Evolutionary conservation across 2,113 vertebrate species (phyloP), one percentile per base, ranked within the genome.

Genomic region (Sardina pilchardus): DNA sequence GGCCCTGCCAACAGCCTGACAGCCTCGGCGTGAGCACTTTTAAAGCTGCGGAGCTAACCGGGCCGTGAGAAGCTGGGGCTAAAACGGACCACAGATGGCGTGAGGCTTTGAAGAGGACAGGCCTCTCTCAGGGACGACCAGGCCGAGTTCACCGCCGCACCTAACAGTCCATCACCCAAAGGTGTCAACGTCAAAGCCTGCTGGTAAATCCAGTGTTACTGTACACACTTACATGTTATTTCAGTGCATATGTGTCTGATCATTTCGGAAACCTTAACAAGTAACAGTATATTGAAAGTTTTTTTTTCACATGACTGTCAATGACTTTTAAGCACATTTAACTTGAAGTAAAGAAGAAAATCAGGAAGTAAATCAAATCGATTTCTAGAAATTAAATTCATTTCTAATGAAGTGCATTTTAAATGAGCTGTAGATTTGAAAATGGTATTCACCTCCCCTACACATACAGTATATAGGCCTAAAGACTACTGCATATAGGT

Each of bases 1-100:
- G 83, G 85, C 88, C 81, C 81, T 85, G 10, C 30, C 34, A 12
- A 78, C 71, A 78, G 71, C 14, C 71, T 78, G 71, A 78, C 71
- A 78, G 71, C 71, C 71, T 16, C 34, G 9, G 71, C n/a, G n/a
- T 36, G 34, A 78, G 30, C 26, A 10, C 34, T 78, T 78, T 78
- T 78, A 78, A 78, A 78, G 71, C 26, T 78, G 71, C 30, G 71
- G 26, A 34, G 71, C 71, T 14, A 34, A 30, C 14, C 26, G 16
- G 63, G 63, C 63, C 63, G 26, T 67, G 63, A 67, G 63, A 67
- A 67, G 63, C 63, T n/a, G n/a, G 48, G 59, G n/a, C 63, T 67
- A 10, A 24, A 78, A 78, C 71, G 30, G 71, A 36, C 10, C 34
- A 78, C 71, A 78, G 71, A 78, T 78, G 71, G 71, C 30, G 10